Evolutionary conservation across 2,797 vertebrate genomes (phyloP).

Genomic region (Meda fulgida): DNA sequence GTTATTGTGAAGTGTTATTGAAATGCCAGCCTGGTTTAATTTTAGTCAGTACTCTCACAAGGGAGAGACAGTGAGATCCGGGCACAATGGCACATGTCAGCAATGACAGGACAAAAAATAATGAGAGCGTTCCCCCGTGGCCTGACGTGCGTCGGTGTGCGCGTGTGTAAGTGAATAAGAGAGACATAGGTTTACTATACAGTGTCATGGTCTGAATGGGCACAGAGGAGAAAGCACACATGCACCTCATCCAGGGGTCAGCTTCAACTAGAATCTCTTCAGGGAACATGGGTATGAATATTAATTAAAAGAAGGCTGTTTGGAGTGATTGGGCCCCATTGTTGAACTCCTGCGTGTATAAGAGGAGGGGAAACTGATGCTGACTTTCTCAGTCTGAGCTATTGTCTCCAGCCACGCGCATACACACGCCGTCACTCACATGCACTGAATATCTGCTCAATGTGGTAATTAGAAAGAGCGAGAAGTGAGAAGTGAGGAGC

Average conservation of each 20-base stretch:
- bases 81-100: conserved; percentile 68
- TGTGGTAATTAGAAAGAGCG: conserved; percentile 62
- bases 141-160: conserved; percentile 14
- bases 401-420: conserved; percentile 53
- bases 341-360: conserved; percentile 86
- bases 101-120: conserved; percentile 75
- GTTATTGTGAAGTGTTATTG: conserved; percentile 56
- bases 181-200: conserved; percentile 55
- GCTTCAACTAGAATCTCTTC: conserved; percentile 65
- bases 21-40: conserved; percentile 64
- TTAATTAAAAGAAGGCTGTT: conserved; percentile 88
- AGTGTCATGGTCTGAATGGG: conserved; percentile 68
- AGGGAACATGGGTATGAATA: conserved; percentile 86
- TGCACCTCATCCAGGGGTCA: conserved; percentile 68
- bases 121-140: conserved; percentile 71
- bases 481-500: conserved; percentile 51
- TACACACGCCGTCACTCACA: conserved; percentile 29
- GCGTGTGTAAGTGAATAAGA: conserved; percentile 39
- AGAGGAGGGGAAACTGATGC: conserved; percentile 82
- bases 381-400: conserved; percentile 75
- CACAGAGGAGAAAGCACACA: conserved; percentile 73
- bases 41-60: conserved; percentile 55
- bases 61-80: conserved; percentile 46
- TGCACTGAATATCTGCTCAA: conserved; percentile 40
- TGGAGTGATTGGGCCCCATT: conserved; percentile 80